Conservation (phyloP, 2,113 vertebrate species). For the Callospermophilus lateralis region DNA sequence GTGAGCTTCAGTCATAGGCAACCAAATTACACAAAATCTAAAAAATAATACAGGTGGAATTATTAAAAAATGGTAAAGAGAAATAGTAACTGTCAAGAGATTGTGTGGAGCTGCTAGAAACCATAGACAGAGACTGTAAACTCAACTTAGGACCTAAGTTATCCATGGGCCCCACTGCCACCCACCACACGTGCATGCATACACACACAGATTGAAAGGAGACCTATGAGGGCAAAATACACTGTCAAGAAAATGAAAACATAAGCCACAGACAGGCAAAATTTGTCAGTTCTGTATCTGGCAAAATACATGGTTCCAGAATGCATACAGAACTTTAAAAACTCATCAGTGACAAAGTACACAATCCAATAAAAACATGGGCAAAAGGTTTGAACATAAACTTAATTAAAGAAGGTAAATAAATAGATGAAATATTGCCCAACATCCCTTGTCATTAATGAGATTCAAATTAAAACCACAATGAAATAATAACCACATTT, state of each 20-base stretch:
- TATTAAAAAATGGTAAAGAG: not conserved
- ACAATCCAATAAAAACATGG: not conserved
- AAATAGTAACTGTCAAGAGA: not conserved
- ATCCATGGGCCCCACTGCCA: not conserved
- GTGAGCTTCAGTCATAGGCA: not conserved
- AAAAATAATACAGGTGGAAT: not conserved
- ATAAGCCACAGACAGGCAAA: not conserved
- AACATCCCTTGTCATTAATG: not conserved
- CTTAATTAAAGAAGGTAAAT: not conserved
- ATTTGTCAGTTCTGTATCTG: constrained; percentile 38
- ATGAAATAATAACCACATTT: not conserved
- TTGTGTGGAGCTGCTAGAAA: not conserved
- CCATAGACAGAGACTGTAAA: not conserved
- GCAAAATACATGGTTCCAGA: not conserved
- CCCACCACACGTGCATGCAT: not conserved
- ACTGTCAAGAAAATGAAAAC: constrained; percentile 39
- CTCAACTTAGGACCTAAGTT: not conserved
- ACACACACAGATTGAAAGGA: not conserved
- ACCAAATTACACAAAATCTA: not conserved
- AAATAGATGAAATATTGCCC: not conserved
- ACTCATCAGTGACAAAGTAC: not conserved
- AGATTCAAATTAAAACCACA: constrained; percentile 22
- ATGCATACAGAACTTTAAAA: constrained; percentile 3
- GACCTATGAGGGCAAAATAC: not conserved
- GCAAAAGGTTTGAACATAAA: not conserved